Percentiles rank a stretch among this genome's conserved stretches.
Conservation (phyloP, 1,140 invertebrate genomes). For the Oppia nitens region DNA sequence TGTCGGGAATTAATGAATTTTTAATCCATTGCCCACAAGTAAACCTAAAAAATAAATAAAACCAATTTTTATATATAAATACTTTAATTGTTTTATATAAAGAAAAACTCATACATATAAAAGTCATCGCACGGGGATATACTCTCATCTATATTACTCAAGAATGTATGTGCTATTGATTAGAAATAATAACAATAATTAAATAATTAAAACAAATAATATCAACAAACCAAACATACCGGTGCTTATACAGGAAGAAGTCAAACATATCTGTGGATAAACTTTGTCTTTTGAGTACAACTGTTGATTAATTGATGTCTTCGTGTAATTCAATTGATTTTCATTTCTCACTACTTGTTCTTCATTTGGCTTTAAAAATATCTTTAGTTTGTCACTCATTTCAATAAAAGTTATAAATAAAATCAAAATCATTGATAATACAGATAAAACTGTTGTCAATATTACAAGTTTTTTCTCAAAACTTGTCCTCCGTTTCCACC, state of each 20-base stretch:
- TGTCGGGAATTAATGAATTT: not conserved
- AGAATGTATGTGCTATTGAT: not conserved
- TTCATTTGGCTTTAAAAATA: too few species aligned
- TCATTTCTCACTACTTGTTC: too few species aligned
- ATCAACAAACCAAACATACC: not conserved
- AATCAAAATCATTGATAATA: too few species aligned
- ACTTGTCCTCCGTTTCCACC: too few species aligned
- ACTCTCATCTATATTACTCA: not conserved
- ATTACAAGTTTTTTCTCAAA: too few species aligned
- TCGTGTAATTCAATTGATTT: too few species aligned
- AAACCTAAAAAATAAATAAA: not conserved
- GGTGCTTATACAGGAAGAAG: not conserved
- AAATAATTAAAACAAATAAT: too few species aligned
- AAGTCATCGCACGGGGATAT: not conserved
- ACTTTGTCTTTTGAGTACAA: not conserved
- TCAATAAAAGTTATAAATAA: too few species aligned
- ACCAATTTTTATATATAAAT: not conserved
- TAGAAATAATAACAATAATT: too few species aligned
- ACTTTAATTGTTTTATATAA: not conserved
- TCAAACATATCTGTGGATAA: not conserved
- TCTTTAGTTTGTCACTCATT: too few species aligned
- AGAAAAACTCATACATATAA: not conserved
- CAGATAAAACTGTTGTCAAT: too few species aligned
- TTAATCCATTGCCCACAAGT: not conserved
- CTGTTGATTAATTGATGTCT: too few species aligned